phyloP scores from a whole-genome alignment of 2,113 vertebrate species.

The Chionodraco myersi region DNA sequence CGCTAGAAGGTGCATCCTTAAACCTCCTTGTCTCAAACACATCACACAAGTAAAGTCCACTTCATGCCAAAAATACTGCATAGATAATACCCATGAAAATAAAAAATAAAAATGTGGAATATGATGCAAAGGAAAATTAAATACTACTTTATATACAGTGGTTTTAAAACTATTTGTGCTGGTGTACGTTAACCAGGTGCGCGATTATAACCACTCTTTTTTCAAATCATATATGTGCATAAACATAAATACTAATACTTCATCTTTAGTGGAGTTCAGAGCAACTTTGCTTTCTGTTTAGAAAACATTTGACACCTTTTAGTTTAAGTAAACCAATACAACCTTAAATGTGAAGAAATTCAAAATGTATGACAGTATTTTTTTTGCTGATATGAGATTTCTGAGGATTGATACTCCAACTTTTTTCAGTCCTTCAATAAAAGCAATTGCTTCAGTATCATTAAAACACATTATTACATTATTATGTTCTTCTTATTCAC shows the following conservation, averaged over 20 bases:
- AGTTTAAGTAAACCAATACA: neutral
- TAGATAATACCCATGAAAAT: slow-evolving; percentile 38
- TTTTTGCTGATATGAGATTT: neutral
- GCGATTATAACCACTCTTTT: slow-evolving; percentile 32
- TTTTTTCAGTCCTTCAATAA: neutral
- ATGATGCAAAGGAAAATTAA: slow-evolving; percentile 42
- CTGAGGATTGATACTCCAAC: neutral
- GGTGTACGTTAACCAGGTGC: slow-evolving; percentile 58
- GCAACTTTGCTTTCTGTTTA: neutral
- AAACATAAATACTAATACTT: slow-evolving; percentile 67
- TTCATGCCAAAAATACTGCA: slow-evolving; percentile 69
- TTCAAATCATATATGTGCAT: slow-evolving; percentile 52
- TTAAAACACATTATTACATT: neutral
- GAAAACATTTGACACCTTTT: neutral
- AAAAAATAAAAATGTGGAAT: slow-evolving; percentile 1
- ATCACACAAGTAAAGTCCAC: slow-evolving; percentile 34
- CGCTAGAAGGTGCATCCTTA: too few species aligned
- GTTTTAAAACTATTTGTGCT: slow-evolving; percentile 45
- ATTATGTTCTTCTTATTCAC: neutral
- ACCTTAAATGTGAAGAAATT: neutral
- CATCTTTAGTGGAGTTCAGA: slow-evolving; percentile 27
- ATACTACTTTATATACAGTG: neutral
- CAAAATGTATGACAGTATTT: too few species aligned
- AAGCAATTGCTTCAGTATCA: neutral
- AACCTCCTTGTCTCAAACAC: neutral